These are phyloP conservation scores for Subacronicta megacephala DNA, from an alignment of 2,888 invertebrate species.

Conservation along the genomic window DNA sequence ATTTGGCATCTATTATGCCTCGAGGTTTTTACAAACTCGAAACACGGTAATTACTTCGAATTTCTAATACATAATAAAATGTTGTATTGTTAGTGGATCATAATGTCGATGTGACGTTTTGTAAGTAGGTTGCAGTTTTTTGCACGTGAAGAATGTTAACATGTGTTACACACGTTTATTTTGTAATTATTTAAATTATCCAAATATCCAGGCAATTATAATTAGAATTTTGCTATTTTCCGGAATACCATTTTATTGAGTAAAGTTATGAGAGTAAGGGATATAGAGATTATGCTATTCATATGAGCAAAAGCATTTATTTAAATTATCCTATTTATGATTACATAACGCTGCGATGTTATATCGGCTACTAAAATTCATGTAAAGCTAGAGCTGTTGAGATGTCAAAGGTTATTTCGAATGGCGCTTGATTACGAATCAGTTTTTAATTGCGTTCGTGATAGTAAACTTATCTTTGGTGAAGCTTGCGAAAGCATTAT, in stretches of 20 bases:
- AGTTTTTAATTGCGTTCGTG: slow-evolving; percentile 51
- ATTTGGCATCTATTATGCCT: slow-evolving; percentile 54
- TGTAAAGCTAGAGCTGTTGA: slow-evolving; percentile 49
- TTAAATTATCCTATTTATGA: slow-evolving; percentile 12
- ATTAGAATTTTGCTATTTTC: no score
- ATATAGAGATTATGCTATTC: neutral
- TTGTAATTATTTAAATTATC: neutral
- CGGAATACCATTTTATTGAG: no score
- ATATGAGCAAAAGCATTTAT: no score
- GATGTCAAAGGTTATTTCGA: slow-evolving; percentile 76
- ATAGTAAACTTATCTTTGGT: slow-evolving; percentile 61
- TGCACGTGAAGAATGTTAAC: neutral
- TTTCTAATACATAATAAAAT: slow-evolving; percentile 42
- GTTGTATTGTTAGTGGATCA: slow-evolving; percentile 31
- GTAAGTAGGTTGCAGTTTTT: slow-evolving; percentile 10
- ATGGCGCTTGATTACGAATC: slow-evolving; percentile 69
- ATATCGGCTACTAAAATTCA: slow-evolving; percentile 42
- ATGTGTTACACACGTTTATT: neutral
- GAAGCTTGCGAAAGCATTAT: slow-evolving; percentile 60
- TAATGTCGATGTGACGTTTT: slow-evolving; percentile 32
- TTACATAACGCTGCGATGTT: slow-evolving; percentile 57
- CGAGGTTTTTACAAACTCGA: slow-evolving; percentile 48
- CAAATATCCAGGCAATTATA: no score
- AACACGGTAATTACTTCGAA: slow-evolving; percentile 41
- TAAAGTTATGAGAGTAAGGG: no score